Base-by-base conservation (phyloP, 2,888 invertebrate genomes). In the Minunthozetes semirufus region DNA sequence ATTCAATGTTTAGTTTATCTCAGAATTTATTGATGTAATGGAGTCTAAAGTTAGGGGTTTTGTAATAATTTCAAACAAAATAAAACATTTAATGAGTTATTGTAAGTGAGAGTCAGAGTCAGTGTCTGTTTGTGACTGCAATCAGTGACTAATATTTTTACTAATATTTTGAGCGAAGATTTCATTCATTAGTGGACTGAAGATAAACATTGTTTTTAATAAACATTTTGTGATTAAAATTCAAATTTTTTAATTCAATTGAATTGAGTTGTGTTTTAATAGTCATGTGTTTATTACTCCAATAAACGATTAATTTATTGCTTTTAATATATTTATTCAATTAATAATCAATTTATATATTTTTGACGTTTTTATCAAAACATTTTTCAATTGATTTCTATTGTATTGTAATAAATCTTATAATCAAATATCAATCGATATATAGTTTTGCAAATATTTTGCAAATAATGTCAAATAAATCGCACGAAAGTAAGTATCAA, bases 401-500 rank as follows among this genome's bases (percentile, higher is more conserved):
- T n/a, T n/a, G n/a, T n/a, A n/a, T n/a, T n/a, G n/a, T 42, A 13
- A 13, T 9, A 50, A 19, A 5, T 3, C 19, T 19, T 66, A 38
- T 38, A 66, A 33, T 38, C 19, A 66, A 17, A 19, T 1, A 33
- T 66, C 33, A 66, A 61, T 61, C 27, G 61, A 29, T 33, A 27
- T 17, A 19, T 19, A 66, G 29, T 66, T 2, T 19, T 19, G 27
- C 48, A 59, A 38, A 33, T 38, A n/a, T 38, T 66, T 66, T 66
- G 38, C 33, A 33, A 66, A 72, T 27, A 59, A 75, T 75, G 53
- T 29, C 72, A 42, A 72, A 66, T 22, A 53, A 75, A 61, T 50
- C 42, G 13, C 71, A 56, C 27, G 75, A 75, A 72, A 71, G 72
- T 75, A 72, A 53, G 46, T 71, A 61, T 63, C 27, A 22, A 22